These are phyloP conservation scores for Theonella swinhoei DNA, from an alignment of 37 sponge, comb jelly and placozoan species.

Conservation along the genomic window DNA sequence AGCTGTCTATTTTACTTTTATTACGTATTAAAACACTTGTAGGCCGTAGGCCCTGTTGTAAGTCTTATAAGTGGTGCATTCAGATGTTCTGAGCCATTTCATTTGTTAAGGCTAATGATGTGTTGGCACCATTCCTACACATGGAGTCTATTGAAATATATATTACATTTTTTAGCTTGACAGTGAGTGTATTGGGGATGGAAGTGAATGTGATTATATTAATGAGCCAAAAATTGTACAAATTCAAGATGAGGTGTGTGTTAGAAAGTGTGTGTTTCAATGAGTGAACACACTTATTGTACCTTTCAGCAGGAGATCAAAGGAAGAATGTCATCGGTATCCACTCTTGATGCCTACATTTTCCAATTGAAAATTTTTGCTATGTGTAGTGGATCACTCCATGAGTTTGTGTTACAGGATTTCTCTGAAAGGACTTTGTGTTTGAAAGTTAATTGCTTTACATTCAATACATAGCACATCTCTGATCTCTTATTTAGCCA, in stretches of 20 bases:
- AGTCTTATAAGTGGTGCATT: no score
- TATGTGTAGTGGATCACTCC: not conserved
- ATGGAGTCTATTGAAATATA: no score
- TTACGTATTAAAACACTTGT: no score
- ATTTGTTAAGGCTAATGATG: no score
- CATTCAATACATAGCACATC: not conserved
- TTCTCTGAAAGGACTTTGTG: not conserved
- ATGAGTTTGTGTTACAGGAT: not conserved
- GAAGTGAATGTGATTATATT: not conserved
- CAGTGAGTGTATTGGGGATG: not conserved
- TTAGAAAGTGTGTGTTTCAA: not conserved
- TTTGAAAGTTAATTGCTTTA: not conserved
- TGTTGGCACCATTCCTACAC: no score
- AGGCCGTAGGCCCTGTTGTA: no score
- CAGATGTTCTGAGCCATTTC: no score
- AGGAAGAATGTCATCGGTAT: not conserved
- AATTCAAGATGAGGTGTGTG: not conserved
- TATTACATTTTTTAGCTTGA: no score
- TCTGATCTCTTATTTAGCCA: not conserved
- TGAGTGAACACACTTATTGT: not conserved
- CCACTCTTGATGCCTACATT: constrained; percentile 1
- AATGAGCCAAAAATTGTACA: not conserved
- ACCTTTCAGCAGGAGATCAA: not conserved
- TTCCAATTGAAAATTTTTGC: not conserved
- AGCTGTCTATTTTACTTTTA: no score